Percentiles rank a stretch among this genome's conserved stretches.
phyloP scores from a whole-genome alignment of 2,888 invertebrate genomes.

The Calameuta pallipes region DNA sequence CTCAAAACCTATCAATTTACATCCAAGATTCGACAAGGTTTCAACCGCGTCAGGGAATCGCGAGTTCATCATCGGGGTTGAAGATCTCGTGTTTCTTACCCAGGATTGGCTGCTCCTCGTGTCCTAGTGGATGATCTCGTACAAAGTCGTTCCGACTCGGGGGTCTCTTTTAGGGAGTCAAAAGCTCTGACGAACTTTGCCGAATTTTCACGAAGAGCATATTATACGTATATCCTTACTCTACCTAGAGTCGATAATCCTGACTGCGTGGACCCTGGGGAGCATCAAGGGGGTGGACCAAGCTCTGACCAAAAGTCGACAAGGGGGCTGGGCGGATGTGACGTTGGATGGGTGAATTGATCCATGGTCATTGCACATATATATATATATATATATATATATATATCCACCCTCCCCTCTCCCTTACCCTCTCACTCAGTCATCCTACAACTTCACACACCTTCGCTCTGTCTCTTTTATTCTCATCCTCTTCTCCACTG shows the following conservation, averaged over 20 bases:
- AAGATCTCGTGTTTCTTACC: background rate
- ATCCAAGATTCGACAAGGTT: background rate
- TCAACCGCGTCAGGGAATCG: background rate
- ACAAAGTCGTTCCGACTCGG: too few relatives aligned
- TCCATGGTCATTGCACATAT: background rate
- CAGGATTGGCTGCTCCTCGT: too few relatives aligned
- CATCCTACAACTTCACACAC: conserved; percentile 14
- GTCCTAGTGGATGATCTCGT: too few relatives aligned
- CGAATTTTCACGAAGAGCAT: background rate
- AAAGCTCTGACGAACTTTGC: background rate
- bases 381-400: background rate
- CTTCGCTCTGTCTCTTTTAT: conserved; percentile 12
- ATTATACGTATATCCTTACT: background rate
- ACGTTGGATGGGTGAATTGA: background rate
- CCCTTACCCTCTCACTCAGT: conserved; percentile 13
- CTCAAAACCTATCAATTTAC: background rate
- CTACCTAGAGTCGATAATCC: background rate
- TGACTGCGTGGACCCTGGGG: conserved; percentile 2
- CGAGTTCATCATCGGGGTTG: background rate
- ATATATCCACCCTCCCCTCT: background rate
- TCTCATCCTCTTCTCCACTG: conserved; percentile 11
- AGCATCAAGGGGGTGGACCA: conserved; percentile 31
- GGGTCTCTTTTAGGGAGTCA: background rate
- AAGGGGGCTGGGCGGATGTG: conserved; percentile 35
- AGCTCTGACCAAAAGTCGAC: conserved; percentile 42